These are phyloP conservation scores for Nyctibius grandis DNA, from an alignment of 2,797 vertebrate species.

Conservation along the genomic window DNA sequence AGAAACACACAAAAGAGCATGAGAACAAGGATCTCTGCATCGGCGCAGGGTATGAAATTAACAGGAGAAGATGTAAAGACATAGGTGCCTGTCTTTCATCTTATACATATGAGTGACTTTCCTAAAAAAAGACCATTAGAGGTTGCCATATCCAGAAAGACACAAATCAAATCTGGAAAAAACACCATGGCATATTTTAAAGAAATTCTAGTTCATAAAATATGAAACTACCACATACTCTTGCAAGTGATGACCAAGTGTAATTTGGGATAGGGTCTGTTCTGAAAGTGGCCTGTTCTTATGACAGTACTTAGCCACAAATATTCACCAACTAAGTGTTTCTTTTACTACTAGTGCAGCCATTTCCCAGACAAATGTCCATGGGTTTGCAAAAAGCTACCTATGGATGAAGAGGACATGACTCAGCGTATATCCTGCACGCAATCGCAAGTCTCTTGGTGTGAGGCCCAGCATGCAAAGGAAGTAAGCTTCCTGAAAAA, in stretches of 20 bases:
- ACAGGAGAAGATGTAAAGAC: neutral
- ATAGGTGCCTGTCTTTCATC: neutral
- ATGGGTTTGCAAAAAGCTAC: neutral
- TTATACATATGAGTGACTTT: neutral
- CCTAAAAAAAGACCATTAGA: neutral
- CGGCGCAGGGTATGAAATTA: neutral
- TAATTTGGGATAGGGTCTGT: neutral
- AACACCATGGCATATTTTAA: neutral
- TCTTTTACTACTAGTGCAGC: neutral
- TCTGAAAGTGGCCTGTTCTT: neutral
- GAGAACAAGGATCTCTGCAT: neutral
- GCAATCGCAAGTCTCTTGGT: neutral
- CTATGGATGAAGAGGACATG: neutral
- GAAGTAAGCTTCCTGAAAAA: neutral
- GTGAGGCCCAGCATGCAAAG: neutral
- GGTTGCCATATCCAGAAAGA: neutral
- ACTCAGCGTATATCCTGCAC: neutral
- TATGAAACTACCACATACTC: neutral
- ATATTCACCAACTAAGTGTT: neutral
- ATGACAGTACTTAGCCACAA: neutral
- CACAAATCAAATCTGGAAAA: neutral
- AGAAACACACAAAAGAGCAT: neutral
- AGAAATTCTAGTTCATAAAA: neutral
- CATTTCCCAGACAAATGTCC: neutral
- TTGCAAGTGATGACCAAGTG: neutral